A percentile compares a stretch with the other conserved stretches of the same genome.
These are phyloP conservation scores for Aphaenogaster floridana DNA, from an alignment of 1,140 invertebrate genomes.

Conservation along the genomic window DNA sequence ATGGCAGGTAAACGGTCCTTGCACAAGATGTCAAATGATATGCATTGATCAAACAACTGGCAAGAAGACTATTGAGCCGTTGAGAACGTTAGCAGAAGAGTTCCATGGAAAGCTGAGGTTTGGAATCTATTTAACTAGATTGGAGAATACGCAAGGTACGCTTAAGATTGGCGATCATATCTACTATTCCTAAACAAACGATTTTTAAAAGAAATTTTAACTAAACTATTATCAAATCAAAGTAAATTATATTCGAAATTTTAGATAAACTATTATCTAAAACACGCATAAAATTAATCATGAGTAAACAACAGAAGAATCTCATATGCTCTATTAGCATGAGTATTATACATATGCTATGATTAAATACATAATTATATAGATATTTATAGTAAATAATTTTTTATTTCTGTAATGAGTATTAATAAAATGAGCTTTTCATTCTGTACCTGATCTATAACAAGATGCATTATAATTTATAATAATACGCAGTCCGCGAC, in stretches of 20 bases:
- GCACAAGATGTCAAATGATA: slow-evolving; percentile 97
- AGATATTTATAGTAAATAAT: neutral
- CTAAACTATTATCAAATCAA: neutral
- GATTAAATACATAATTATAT: neutral
- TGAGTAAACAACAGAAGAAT: neutral
- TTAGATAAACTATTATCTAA: slow-evolving; percentile 20
- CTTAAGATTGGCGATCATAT: slow-evolving; percentile 81
- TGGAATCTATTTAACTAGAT: slow-evolving; percentile 90
- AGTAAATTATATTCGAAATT: too few species aligned
- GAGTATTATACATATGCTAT: neutral
- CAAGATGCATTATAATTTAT: slow-evolving; percentile 71
- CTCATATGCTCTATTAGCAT: neutral
- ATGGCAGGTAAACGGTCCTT: slow-evolving; percentile 91
- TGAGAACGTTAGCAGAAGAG: slow-evolving; percentile 92
- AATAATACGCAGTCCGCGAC: slow-evolving; percentile 87
- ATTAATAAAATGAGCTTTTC: neutral
- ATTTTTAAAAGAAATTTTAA: neutral
- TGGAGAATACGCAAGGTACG: slow-evolving; percentile 58
- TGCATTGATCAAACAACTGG: slow-evolving; percentile 96
- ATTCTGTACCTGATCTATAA: slow-evolving; percentile 31
- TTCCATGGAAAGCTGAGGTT: slow-evolving; percentile 92
- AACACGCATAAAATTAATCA: neutral
- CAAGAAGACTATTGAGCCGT: slow-evolving; percentile 93
- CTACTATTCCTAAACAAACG: slow-evolving; percentile 14
- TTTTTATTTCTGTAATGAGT: slow-evolving; percentile 5